phyloP scores from a whole-genome alignment of 2,797 vertebrate species.

The Protosalanx chinensis region DNA sequence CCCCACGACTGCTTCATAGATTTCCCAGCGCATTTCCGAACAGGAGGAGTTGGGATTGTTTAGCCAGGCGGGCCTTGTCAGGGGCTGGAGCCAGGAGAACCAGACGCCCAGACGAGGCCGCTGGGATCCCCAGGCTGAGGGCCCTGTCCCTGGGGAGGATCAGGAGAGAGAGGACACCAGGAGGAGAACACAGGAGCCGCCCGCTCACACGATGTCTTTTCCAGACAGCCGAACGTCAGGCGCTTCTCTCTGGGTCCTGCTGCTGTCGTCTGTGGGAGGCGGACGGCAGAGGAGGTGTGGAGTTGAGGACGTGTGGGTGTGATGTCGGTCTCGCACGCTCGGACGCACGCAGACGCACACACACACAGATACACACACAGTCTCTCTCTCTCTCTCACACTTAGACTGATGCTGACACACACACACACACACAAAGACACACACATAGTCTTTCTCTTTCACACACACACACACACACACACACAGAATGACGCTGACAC shows the following conservation, averaged over 20 bases:
- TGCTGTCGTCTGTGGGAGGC: not conserved
- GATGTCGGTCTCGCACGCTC: not conserved
- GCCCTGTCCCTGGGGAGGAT: not conserved
- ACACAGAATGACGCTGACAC: not conserved
- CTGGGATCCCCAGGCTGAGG: slow-evolving; percentile 3
- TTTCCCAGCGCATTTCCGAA: not conserved
- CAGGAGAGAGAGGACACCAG: not conserved
- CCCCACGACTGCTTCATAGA: slow-evolving; percentile 17
- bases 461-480: slow-evolving; percentile 7
- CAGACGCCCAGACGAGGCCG: slow-evolving; percentile 9
- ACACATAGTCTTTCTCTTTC: not conserved
- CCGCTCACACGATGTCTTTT: slow-evolving; percentile 48
- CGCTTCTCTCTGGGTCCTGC: slow-evolving; percentile 27
- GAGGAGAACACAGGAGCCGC: slow-evolving; percentile 3
- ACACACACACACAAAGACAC: slow-evolving; percentile 12
- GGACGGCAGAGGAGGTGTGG: not conserved
- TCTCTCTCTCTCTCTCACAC: slow-evolving; percentile 15
- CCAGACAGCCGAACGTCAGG: slow-evolving; percentile 37
- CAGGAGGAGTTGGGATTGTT: not conserved
- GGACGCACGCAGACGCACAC: slow-evolving; percentile 2
- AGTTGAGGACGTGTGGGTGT: not conserved
- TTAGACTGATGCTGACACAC: not conserved
- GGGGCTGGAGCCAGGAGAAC: slow-evolving; percentile 18
- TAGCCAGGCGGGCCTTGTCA: slow-evolving; percentile 32
- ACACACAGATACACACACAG: slow-evolving; percentile 11